Percentiles rank a stretch among this genome's conserved stretches.
phyloP scores from a whole-genome alignment of 1,140 invertebrate species.

The Drosophila saltans region DNA sequence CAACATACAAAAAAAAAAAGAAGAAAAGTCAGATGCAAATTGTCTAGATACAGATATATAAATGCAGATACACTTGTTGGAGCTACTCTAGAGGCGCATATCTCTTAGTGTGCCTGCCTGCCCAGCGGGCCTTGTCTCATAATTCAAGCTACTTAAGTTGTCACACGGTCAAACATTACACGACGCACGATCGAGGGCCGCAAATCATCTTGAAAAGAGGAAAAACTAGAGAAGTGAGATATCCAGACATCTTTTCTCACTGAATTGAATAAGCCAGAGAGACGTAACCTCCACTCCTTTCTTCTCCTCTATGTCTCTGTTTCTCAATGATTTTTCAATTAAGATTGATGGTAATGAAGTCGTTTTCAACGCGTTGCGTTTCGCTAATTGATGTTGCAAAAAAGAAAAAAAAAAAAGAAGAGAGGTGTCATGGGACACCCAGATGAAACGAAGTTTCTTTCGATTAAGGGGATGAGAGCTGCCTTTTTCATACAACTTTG shows the following conservation, averaged over 20 bases:
- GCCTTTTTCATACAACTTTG: too few relatives aligned
- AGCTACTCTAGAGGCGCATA: conserved; percentile 33
- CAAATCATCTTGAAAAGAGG: conserved; percentile 50
- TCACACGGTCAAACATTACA: conserved; percentile 55
- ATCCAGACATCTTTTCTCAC: conserved; percentile 39
- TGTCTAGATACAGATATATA: conserved; percentile 25
- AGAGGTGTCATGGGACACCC: too few relatives aligned
- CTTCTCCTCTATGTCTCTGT: too few relatives aligned
- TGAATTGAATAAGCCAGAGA: conserved; percentile 53
- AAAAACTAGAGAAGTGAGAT: conserved; percentile 15
- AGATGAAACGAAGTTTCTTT: too few relatives aligned
- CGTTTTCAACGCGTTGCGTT: conserved; percentile 42
- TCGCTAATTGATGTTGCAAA: conserved; percentile 61
- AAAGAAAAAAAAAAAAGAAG: conserved; percentile 17
- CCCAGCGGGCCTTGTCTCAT: conserved; percentile 50
- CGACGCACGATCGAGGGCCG: conserved; percentile 29
- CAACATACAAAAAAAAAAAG: conserved; percentile 36
- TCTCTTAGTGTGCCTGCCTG: conserved; percentile 18
- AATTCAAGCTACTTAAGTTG: conserved; percentile 75
- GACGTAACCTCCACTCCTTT: too few relatives aligned
- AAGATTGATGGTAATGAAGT: conserved; percentile 78
- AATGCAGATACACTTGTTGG: conserved; percentile 28
- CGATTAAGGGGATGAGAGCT: too few relatives aligned
- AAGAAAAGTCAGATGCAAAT: conserved; percentile 30
- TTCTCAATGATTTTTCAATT: conserved; percentile 74